Evolutionary conservation across 1,140 invertebrate genomes (phyloP), one percentile per base, ranked within the genome.

Genomic region (Solenopsis invicta): DNA sequence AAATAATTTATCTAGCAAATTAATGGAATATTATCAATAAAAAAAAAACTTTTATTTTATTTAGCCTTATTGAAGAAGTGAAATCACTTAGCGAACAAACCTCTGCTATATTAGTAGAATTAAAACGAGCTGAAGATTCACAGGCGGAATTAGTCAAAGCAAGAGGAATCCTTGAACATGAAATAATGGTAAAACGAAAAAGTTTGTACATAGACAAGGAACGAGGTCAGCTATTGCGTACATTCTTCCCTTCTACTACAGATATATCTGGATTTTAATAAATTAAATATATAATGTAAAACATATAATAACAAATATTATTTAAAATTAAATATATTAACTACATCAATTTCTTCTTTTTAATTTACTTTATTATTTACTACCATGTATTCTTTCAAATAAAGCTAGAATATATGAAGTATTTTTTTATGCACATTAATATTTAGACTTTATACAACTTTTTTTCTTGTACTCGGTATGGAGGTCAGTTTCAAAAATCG

Each of bases 121-220:
- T 97, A 62, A 95, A 96, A 37, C 94, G 96, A 37, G 96, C 97
- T 0, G 97, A 97, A 87, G 91, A 96, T 1, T 94, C 96, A 0
- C 96, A 97, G 85, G 92, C 94, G 0, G 95, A 96, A 50, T 95
- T 98, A 16, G 96, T 97, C 76, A 96, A 95, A 75, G 95, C 96
- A 0, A 95, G 97, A 85, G 95, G 95, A 4, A 95, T 96, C 1
- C 92, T 98, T 24, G 97, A 98, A 93, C 96, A 96, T 18, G 97
- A 98, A 91, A 97, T 97, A 56, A 96, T 97, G 88, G 95, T 97
- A 18, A 98, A 98, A 92, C 95, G 96, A 48, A 97, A 97, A 93
- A 97, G 96, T 24, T 91, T 98, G 0, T 96, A 96, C 80, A 96
- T 98, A 76, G 97, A 98, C 90, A 95, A 96, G 86, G 96, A 97